Base-by-base conservation (phyloP, 2,888 invertebrate genomes). In the Lycia hirtaria region DNA sequence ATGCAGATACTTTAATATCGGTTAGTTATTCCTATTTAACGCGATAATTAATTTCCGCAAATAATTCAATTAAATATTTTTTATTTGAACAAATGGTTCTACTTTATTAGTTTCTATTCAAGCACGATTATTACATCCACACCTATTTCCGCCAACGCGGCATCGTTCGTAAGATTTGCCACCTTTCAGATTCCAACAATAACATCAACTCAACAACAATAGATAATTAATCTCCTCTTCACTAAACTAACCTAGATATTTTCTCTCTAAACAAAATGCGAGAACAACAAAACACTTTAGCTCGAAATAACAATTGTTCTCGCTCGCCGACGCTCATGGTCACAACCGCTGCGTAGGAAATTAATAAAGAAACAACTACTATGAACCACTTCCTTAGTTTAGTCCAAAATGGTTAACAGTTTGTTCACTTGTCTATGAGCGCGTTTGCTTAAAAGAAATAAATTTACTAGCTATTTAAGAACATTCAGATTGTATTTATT, bases 171-270 rank as follows among this genome's bases (percentile, higher is more conserved):
- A 14, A 19, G 41, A 22, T 19, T 48, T 19, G 15, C 40, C 47
- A 17, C 45, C 37, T n/a, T 17, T 15, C 28, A 2, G 14, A 32
- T 35, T 41, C 20, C 33, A 33, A 48, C 43, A 45, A 47, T 45
- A 35, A 56, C 37, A 37, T 24, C 28, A 38, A 50, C 43, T 48
- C 24, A 3, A 40, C 48, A 33, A 56, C n/a, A 56, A 56, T 33
- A 50, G 40, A 40, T 41, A 44, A 56, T 51, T 45, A 45, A 40
- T 51, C 40, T 56, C 19, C 32, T 50, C 28, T 47, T 41, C 33
- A 51, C 32, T 15, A 33, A 12, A 33, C 33, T 32, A 56, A 38
- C 50, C 24, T 20, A 14, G 35, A 47, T 56, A 45, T 45, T 50
- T 49, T 38, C 20, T 41, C 28, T 38, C 35, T 37, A 32, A 56